Percentiles rank a stretch among this genome's conserved stretches.
Conservation (phyloP, 2,888 invertebrate species). For the Apamea monoglypha region DNA sequence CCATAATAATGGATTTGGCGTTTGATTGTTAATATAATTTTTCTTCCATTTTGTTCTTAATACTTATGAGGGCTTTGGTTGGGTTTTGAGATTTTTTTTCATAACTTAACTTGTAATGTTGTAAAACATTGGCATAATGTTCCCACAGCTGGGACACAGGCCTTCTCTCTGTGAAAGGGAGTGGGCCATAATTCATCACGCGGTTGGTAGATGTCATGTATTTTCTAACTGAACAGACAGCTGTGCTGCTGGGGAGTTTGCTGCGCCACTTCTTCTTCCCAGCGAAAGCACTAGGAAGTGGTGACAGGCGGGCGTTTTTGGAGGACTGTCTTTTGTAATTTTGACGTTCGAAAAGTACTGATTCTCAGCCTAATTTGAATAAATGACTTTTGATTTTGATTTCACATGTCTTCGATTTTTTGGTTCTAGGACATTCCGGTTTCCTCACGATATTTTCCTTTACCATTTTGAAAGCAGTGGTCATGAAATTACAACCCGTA, state of each 20-base stretch:
- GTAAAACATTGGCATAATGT: background rate
- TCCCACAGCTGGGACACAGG: background rate
- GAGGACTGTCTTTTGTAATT: no score
- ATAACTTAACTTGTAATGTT: background rate
- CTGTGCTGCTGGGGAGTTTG: no score
- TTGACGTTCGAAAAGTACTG: no score
- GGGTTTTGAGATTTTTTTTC: background rate
- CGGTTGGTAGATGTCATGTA: background rate
- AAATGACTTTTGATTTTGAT: no score
- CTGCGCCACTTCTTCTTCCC: no score
- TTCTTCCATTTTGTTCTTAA: background rate
- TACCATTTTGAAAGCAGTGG: background rate
- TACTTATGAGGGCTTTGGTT: background rate
- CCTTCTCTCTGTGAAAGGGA: no score
- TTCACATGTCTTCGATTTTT: background rate
- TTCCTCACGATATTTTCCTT: background rate
- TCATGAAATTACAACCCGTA: background rate
- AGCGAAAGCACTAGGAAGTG: no score
- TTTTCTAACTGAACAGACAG: no score
- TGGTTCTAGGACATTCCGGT: background rate
- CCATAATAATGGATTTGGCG: conserved; percentile 11
- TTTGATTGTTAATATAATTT: conserved; percentile 14
- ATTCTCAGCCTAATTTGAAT: no score
- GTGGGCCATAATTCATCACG: no score
- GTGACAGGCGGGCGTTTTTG: no score